A percentile compares a stretch with the other conserved stretches of the same genome.
phyloP scores from a whole-genome alignment of 2,113 vertebrate species.

The Pardalotus punctatus region DNA sequence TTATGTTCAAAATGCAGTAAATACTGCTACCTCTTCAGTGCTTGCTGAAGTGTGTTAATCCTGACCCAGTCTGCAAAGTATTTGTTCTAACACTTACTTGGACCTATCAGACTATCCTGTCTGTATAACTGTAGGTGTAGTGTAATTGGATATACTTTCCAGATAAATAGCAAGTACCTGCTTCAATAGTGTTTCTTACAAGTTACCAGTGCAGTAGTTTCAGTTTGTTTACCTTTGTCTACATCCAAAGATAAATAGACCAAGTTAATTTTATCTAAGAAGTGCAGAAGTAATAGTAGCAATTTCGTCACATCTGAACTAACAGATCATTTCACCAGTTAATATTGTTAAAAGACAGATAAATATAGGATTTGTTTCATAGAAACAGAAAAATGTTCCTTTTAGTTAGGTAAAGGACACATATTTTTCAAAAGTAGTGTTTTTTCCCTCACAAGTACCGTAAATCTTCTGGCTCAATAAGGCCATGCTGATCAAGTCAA shows the following conservation, averaged over 20 bases:
- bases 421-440: not conserved
- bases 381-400: conserved; percentile 74
- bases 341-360: conserved; percentile 6
- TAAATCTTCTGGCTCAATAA: not conserved
- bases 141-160: not conserved
- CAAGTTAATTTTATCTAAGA: not conserved
- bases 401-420: conserved; percentile 32
- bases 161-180: not conserved
- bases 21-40: conserved; percentile 24
- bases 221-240: not conserved
- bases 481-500: not conserved
- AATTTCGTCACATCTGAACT: not conserved
- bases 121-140: not conserved
- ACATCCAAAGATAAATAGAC: not conserved
- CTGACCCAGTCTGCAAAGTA: not conserved
- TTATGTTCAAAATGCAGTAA: conserved; percentile 62
- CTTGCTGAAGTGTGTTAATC: not conserved
- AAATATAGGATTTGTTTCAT: conserved; percentile 70
- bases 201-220: not conserved
- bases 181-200: not conserved
- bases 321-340: conserved; percentile 29
- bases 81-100: not conserved
- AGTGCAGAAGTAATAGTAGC: conserved; percentile 37
- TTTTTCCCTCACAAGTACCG: not conserved
- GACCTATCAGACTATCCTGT: not conserved